Evolutionary conservation across 2,888 invertebrate genomes (phyloP).

Genomic region (Eristalis intricaria): DNA sequence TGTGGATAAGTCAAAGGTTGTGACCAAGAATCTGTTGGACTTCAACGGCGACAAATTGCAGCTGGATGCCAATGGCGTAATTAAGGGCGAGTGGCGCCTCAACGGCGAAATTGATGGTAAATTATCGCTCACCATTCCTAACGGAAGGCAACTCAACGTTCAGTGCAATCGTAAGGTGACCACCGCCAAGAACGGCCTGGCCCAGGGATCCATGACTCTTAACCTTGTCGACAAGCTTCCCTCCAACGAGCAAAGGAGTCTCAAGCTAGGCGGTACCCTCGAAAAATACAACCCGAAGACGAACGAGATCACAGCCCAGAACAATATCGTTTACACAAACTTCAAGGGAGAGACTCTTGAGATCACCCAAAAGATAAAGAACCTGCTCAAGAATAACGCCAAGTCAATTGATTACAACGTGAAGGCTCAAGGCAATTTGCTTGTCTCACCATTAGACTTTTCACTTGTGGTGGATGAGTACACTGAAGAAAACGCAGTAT

Average conservation of each 20-base stretch:
- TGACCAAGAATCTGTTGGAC: constrained; percentile 85
- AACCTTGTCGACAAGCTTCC: constrained; percentile 80
- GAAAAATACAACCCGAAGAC: constrained; percentile 81
- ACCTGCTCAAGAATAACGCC: constrained; percentile 77
- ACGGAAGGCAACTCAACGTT: constrained; percentile 79
- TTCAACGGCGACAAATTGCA: constrained; percentile 82
- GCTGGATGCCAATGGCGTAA: constrained; percentile 75
- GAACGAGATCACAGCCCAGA: constrained; percentile 79
- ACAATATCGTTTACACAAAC: constrained; percentile 81
- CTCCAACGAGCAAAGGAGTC: constrained; percentile 78
- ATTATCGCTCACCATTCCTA: constrained; percentile 74
- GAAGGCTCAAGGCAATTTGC: constrained; percentile 76
- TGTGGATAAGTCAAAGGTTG: constrained; percentile 82
- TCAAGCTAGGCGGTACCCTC: constrained; percentile 78
- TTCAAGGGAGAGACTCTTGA: constrained; percentile 82
- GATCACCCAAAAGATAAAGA: constrained; percentile 79
- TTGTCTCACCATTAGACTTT: constrained; percentile 78
- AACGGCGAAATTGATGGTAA: constrained; percentile 77
- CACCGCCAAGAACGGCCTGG: constrained; percentile 80
- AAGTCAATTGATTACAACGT: constrained; percentile 74
- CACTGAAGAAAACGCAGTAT: constrained; percentile 77
- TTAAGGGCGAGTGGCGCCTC: constrained; percentile 76
- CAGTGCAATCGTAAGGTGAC: constrained; percentile 80
- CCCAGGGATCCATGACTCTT: constrained; percentile 81
- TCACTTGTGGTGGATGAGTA: constrained; percentile 76